Conservation (phyloP, 2,113 vertebrate species). For the Thalassoma bifasciatum region DNA sequence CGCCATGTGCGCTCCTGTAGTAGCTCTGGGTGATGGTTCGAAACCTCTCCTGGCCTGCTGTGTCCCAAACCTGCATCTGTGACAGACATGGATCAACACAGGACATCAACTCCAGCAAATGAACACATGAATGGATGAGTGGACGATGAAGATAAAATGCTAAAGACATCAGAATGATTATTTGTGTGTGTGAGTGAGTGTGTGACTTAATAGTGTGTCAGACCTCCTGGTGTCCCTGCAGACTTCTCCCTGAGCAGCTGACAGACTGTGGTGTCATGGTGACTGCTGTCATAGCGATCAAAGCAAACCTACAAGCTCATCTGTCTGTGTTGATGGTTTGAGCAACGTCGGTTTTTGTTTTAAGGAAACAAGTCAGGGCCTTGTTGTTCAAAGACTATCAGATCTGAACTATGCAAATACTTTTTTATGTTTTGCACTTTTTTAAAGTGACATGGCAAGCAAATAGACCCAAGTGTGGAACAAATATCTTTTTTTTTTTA, state of each 20-base stretch:
- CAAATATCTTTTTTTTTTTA: too few relatives aligned
- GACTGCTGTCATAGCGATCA: conserved; percentile 62
- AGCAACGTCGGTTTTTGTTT: not conserved
- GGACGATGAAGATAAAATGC: not conserved
- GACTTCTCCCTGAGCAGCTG: conserved; percentile 46
- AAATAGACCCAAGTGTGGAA: too few relatives aligned
- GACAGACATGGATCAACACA: conserved; percentile 26
- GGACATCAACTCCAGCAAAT: not conserved
- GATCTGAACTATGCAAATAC: too few relatives aligned
- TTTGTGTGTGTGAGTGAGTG: not conserved
- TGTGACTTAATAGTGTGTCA: not conserved
- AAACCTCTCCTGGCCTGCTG: conserved; percentile 96
- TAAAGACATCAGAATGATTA: too few relatives aligned
- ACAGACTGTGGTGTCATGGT: conserved; percentile 21
- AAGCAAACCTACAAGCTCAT: not conserved
- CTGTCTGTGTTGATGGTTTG: not conserved
- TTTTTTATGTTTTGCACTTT: too few relatives aligned
- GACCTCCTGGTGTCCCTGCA: conserved; percentile 11
- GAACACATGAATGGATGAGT: not conserved
- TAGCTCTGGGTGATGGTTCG: conserved; percentile 99
- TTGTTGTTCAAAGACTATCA: too few relatives aligned
- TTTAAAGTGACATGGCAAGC: not conserved
- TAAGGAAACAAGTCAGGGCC: too few relatives aligned
- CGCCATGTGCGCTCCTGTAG: conserved; percentile 95
- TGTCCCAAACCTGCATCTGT: conserved; percentile 99